Base-by-base conservation (phyloP, 1,140 invertebrate species). In the Dysdera silvatica region DNA sequence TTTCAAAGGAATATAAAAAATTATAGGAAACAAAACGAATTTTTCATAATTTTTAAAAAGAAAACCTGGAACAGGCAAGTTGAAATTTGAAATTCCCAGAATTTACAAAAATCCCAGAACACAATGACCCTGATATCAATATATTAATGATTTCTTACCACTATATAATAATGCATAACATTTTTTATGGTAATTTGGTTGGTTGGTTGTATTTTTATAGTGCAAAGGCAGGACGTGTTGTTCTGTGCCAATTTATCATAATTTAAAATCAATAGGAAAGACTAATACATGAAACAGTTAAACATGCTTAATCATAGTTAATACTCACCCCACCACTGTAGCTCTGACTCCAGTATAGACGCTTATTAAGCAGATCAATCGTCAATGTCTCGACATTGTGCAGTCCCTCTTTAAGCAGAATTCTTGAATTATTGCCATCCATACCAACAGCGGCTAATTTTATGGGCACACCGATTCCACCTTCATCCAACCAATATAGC, bases 401-500 rank as follows among this genome's bases (percentile, higher is more conserved):
- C 3, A 87, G 77, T 24, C 80, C 73, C 31, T 82, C 76, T 14
- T 84, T 80, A 0, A 86, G 75, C 7, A 79, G 57, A 6, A 91
- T 81, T 0, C 83, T 75, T 0, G 91, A 80, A 67, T 88, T 83
- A 0, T 82, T 82, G 0, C 96, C 96, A 72, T 96, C 62, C 92
- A 99, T 95, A 70, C 93, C 89, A 0, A 91, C 91, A 68, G 85
- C 83, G 0, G 85, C 94, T 26, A 99, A 86, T 76, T 98, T 99
- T 1, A 86, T 81, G 0, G 88, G 87, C 0, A 98, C 88, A 10
- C 91, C 91, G 64, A 82, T 86, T 16, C 89, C 91, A 6, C 95
- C 96, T 67, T 91, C 88, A 73, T 99, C 96, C 3, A 95, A 83
- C 95, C 95, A 99, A 77, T 93, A 97, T 7, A 97, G 75, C 79